Conservation (phyloP, 2,797 vertebrate genomes). For the Sciaenops ocellatus region DNA sequence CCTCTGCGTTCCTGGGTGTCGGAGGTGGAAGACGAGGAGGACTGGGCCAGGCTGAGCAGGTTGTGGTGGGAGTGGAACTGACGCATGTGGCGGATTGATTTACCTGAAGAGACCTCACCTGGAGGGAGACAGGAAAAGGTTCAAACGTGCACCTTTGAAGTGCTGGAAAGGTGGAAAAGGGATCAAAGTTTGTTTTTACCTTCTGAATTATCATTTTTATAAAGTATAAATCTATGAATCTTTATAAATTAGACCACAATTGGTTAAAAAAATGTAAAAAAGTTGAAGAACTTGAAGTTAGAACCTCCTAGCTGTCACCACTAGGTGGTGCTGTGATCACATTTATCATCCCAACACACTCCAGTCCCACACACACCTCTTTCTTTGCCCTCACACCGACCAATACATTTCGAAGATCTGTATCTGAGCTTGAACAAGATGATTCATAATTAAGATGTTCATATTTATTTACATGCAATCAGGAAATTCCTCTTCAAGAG, state of each 20-base stretch:
- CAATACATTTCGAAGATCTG: neutral
- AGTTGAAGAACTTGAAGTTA: neutral
- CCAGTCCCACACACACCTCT: too few relatives aligned
- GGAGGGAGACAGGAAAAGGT: neutral
- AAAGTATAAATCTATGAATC: neutral
- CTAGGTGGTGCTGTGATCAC: conserved; percentile 42
- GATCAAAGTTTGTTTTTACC: too few relatives aligned
- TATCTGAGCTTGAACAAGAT: too few relatives aligned
- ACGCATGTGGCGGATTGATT: conserved; percentile 83
- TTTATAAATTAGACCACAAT: neutral
- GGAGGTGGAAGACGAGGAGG: conserved; percentile 56
- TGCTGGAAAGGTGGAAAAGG: too few relatives aligned
- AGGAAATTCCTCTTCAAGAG: too few relatives aligned
- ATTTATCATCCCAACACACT: neutral
- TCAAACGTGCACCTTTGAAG: neutral
- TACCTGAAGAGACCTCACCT: conserved; percentile 76
- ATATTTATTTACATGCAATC: too few relatives aligned
- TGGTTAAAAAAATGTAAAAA: neutral
- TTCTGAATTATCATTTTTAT: too few relatives aligned
- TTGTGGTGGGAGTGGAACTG: conserved; percentile 89
- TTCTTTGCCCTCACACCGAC: too few relatives aligned
- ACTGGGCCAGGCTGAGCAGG: conserved; percentile 81
- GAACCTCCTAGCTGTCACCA: neutral
- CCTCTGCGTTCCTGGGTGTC: conserved; percentile 51
- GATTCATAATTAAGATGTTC: too few relatives aligned